Conservation (phyloP, 2,113 vertebrate genomes). For the Ochotona curzoniae region DNA sequence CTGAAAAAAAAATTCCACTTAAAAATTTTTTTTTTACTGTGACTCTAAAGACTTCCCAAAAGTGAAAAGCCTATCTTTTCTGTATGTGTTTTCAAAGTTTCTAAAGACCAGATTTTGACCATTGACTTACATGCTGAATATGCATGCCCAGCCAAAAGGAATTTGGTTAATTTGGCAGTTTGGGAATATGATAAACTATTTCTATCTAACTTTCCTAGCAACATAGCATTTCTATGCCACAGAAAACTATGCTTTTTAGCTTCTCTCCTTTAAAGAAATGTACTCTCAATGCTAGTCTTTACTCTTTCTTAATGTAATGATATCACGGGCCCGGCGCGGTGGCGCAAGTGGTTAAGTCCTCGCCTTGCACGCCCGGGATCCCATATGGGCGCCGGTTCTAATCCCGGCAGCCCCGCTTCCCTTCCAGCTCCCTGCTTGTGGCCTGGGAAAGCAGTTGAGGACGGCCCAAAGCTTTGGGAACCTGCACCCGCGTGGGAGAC, state of each 20-base stretch:
- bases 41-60: conserved; percentile 70
- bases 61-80: conserved; percentile 63
- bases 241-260: conserved; percentile 27
- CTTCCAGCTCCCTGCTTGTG: too few species aligned
- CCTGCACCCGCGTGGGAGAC: too few species aligned
- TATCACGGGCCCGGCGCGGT: too few species aligned
- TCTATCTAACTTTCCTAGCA: conserved; percentile 67
- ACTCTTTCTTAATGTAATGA: background rate
- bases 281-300: background rate
- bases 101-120: conserved; percentile 77
- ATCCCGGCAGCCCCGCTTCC: too few species aligned
- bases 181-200: conserved; percentile 67
- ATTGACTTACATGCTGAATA: conserved; percentile 70
- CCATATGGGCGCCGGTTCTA: too few species aligned
- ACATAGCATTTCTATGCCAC: conserved; percentile 58
- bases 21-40: conserved; percentile 55
- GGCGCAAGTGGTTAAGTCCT: too few species aligned
- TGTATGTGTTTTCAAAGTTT: conserved; percentile 71
- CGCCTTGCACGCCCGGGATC: too few species aligned
- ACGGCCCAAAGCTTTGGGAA: too few species aligned
- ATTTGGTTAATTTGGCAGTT: conserved; percentile 66
- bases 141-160: conserved; percentile 35
- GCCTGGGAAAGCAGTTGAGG: too few species aligned
- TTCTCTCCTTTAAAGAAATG: background rate
- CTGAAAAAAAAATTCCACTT: conserved; percentile 63